Percentiles rank a stretch among this genome's conserved stretches.
Conservation (phyloP, 2,113 vertebrate species). For the Anolis carolinensis region DNA sequence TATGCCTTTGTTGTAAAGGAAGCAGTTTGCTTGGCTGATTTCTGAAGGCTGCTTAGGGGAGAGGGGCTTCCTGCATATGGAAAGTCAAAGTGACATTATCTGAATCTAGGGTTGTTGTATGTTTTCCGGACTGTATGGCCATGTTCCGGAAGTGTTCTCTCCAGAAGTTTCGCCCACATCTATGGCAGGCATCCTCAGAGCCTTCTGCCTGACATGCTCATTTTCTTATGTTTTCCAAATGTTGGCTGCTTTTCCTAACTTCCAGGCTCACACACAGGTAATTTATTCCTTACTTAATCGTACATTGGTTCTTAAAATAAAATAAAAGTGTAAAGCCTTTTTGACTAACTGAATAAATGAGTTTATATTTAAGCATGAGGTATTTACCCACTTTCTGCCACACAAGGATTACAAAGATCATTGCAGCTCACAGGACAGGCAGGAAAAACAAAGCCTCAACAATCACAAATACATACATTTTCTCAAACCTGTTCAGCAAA, state of each 20-base stretch:
- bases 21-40: background rate
- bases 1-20: background rate
- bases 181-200: background rate
- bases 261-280: background rate
- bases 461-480: background rate
- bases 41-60: no score
- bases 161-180: no score
- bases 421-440: background rate
- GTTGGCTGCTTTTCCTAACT: background rate
- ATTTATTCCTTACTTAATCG: background rate
- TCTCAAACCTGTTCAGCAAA: conserved; percentile 30
- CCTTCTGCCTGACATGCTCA: background rate
- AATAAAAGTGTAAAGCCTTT: background rate
- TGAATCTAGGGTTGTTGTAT: no score
- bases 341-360: background rate
- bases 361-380: background rate
- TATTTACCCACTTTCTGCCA: background rate
- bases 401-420: conserved; percentile 28
- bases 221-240: background rate
- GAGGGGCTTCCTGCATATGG: background rate
- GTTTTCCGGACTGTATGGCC: no score
- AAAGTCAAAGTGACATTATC: background rate
- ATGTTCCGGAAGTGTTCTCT: no score
- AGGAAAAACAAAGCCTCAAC: conserved; percentile 15
- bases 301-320: conserved; percentile 1